Conservation (phyloP, 2,888 invertebrate species). For the Hyppa rectilinea region DNA sequence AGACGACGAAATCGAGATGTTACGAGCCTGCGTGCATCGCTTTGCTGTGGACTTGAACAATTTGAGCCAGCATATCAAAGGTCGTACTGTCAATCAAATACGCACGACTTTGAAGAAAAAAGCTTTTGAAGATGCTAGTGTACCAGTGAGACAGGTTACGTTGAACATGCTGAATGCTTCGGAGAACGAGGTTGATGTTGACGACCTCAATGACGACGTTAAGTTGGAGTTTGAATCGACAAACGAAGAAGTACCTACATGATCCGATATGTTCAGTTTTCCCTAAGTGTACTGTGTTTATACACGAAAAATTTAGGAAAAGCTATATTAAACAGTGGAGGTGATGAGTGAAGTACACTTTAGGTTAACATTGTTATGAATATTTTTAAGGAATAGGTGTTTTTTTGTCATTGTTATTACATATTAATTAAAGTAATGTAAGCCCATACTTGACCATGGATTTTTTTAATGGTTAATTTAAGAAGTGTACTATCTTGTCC, state of each 20-base stretch:
- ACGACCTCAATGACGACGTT: slow-evolving; percentile 94
- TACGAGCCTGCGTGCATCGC: slow-evolving; percentile 52
- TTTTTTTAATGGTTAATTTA: background rate
- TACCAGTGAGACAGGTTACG: slow-evolving; percentile 95
- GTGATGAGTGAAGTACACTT: slow-evolving; percentile 30
- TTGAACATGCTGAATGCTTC: slow-evolving; percentile 98
- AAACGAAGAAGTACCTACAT: slow-evolving; percentile 94
- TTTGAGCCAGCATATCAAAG: slow-evolving; percentile 55
- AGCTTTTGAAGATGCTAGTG: slow-evolving; percentile 96
- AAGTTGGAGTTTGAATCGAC: slow-evolving; percentile 95
- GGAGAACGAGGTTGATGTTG: slow-evolving; percentile 97
- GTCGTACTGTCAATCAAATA: slow-evolving; percentile 91
- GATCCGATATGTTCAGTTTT: slow-evolving; percentile 71
- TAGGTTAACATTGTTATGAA: slow-evolving; percentile 4
- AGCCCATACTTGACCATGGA: background rate
- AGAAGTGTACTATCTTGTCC: background rate
- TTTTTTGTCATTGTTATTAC: slow-evolving; percentile 11
- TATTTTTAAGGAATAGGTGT: slow-evolving; percentile 30
- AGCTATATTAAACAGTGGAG: slow-evolving; percentile 35
- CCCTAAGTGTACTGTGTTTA: slow-evolving; percentile 31
- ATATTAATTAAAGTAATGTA: slow-evolving; percentile 8
- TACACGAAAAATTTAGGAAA: slow-evolving; percentile 20
- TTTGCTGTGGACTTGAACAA: slow-evolving; percentile 55
- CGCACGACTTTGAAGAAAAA: slow-evolving; percentile 96
- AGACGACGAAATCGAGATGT: slow-evolving; percentile 62